Evolutionary conservation across 1,140 invertebrate genomes (phyloP).

Genomic region (Neelides sp.): DNA sequence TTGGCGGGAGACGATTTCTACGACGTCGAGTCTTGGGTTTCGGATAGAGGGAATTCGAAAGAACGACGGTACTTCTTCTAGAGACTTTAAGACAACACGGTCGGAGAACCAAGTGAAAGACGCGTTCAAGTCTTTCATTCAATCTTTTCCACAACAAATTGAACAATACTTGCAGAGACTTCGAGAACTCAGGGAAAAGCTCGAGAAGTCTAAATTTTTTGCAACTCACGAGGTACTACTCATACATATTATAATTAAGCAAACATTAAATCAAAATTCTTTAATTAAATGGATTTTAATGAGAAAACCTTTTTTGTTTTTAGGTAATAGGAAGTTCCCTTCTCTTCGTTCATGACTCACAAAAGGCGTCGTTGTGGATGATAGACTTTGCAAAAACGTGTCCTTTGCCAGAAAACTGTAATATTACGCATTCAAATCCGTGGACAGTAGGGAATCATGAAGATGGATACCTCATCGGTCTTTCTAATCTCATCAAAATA

Average conservation of each 20-base stretch:
- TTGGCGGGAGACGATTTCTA: slow-evolving; percentile 94
- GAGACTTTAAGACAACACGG: slow-evolving; percentile 94
- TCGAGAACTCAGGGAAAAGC: slow-evolving; percentile 62
- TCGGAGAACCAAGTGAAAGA: slow-evolving; percentile 64
- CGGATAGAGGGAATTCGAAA: slow-evolving; percentile 81
- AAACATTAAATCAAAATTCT: slow-evolving; percentile 1
- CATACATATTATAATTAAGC: slow-evolving; percentile 2
- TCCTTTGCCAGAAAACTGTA: slow-evolving; percentile 56
- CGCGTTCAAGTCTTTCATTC: slow-evolving; percentile 69
- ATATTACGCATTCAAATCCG: slow-evolving; percentile 62
- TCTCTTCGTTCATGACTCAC: slow-evolving; percentile 85
- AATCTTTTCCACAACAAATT: slow-evolving; percentile 61
- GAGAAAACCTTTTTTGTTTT: slow-evolving; percentile 34
- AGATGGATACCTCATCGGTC: slow-evolving; percentile 88
- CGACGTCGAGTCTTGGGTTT: slow-evolving; percentile 85
- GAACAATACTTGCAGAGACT: slow-evolving; percentile 66
- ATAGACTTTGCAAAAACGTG: slow-evolving; percentile 97
- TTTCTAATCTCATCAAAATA: slow-evolving; percentile 86
- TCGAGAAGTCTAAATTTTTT: slow-evolving; percentile 78
- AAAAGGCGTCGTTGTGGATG: slow-evolving; percentile 82
- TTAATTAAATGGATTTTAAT: slow-evolving; percentile 4
- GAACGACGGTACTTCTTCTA: slow-evolving; percentile 70
- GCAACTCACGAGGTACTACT: slow-evolving; percentile 60
- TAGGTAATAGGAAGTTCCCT: slow-evolving; percentile 91
- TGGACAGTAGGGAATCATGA: slow-evolving; percentile 98